These are phyloP conservation scores for Castor canadensis DNA, from an alignment of 2,113 vertebrate genomes.

Conservation along the genomic window DNA sequence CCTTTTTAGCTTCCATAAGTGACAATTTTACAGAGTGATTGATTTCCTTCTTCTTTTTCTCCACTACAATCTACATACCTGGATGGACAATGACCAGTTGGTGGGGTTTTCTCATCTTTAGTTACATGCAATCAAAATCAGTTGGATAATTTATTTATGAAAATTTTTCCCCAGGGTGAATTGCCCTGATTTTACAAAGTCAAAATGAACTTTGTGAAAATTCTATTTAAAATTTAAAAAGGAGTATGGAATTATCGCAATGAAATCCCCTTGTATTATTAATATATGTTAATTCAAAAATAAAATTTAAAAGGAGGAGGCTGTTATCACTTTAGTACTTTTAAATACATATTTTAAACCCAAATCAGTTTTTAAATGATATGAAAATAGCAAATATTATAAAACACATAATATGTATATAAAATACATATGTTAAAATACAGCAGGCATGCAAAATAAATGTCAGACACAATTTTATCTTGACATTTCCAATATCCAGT, in stretches of 20 bases:
- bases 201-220: not conserved
- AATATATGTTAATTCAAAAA: too few relatives aligned
- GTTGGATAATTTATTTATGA: not conserved
- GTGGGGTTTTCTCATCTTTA: not conserved
- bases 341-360: not conserved
- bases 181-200: not conserved
- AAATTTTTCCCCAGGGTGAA: not conserved
- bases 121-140: not conserved
- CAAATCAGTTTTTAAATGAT: not conserved
- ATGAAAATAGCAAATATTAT: not conserved
- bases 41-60: not conserved
- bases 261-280: too few relatives aligned
- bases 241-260: too few relatives aligned
- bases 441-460: not conserved
- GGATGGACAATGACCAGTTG: not conserved
- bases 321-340: not conserved
- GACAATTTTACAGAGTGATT: too few relatives aligned
- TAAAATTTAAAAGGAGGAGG: not conserved
- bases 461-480: not conserved
- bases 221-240: not conserved
- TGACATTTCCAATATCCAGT: not conserved
- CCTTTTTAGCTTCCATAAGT: not conserved
- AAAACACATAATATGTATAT: not conserved
- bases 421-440: not conserved
- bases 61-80: fast-evolving